A percentile compares a stretch with the other conserved stretches of the same genome.
Conservation (phyloP, 2,888 invertebrate species). For the Oligia fasciuncula region DNA sequence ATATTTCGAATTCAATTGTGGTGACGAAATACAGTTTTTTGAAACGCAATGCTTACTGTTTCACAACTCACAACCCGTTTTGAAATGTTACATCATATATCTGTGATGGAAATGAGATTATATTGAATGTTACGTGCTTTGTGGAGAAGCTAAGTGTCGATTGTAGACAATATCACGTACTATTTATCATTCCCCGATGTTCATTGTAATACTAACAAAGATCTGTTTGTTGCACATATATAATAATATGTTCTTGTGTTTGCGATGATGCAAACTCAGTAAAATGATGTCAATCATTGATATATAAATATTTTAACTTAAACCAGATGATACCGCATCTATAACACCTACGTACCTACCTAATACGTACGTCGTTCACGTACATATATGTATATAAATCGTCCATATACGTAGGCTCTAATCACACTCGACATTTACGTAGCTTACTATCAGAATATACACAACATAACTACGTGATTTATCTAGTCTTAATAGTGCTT, state of each 20-base stretch:
- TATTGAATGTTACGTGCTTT: constrained; percentile 59
- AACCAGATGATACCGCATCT: constrained; percentile 21
- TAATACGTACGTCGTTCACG: background rate
- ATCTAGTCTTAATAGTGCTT: constrained; percentile 47
- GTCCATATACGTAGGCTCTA: constrained; percentile 39
- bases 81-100: constrained; percentile 56
- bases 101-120: constrained; percentile 60
- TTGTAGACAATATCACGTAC: constrained; percentile 65
- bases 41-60: constrained; percentile 47
- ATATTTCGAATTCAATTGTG: constrained; percentile 44
- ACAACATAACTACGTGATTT: constrained; percentile 55
- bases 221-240: constrained; percentile 56
- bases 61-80: constrained; percentile 48
- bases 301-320: constrained; percentile 42
- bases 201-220: constrained; percentile 66
- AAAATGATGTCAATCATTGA: constrained; percentile 54
- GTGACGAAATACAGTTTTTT: constrained; percentile 55
- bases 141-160: constrained; percentile 54
- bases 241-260: constrained; percentile 59
- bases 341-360: constrained; percentile 10
- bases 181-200: constrained; percentile 58
- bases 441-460: constrained; percentile 39
- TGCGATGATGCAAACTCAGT: constrained; percentile 55
- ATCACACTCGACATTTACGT: constrained; percentile 28
- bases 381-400: constrained; percentile 31